Percentiles rank a stretch among this genome's conserved stretches.
These are phyloP conservation scores for Zoanthus sociatus DNA, from an alignment of 92 coral and sea anemone species.

Conservation along the genomic window DNA sequence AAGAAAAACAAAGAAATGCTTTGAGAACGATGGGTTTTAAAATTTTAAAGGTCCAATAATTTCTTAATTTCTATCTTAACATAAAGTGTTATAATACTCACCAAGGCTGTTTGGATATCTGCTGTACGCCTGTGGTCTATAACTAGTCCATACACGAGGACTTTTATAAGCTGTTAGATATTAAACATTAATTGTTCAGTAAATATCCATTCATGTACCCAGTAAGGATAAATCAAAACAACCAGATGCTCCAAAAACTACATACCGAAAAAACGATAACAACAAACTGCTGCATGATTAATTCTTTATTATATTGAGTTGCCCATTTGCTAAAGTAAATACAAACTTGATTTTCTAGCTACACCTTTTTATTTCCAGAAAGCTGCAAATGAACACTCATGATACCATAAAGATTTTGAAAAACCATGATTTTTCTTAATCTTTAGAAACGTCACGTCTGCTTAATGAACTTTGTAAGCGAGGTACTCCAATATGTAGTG, in stretches of 20 bases:
- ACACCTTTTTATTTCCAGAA: too few relatives aligned
- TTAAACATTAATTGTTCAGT: background rate
- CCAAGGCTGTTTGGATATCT: background rate
- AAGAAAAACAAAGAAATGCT: too few relatives aligned
- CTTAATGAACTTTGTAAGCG: too few relatives aligned
- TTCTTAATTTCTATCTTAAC: too few relatives aligned
- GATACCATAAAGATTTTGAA: too few relatives aligned
- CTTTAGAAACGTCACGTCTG: too few relatives aligned
- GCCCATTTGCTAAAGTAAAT: background rate
- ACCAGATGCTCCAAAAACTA: background rate
- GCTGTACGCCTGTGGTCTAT: background rate
- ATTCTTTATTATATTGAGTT: background rate
- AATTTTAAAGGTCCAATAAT: too few relatives aligned
- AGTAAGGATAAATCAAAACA: background rate
- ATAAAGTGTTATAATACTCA: background rate
- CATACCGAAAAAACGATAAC: background rate
- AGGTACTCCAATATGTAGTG: too few relatives aligned
- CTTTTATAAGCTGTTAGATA: slow-evolving; percentile 12
- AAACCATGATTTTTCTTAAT: too few relatives aligned
- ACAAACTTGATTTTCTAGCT: background rate
- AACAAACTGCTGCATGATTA: background rate
- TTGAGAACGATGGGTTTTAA: too few relatives aligned
- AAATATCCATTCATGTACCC: background rate
- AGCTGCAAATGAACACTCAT: background rate
- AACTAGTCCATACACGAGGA: slow-evolving; percentile 31